phyloP scores from a whole-genome alignment of 2,888 invertebrate genomes.

The Brachylomia viminalis region DNA sequence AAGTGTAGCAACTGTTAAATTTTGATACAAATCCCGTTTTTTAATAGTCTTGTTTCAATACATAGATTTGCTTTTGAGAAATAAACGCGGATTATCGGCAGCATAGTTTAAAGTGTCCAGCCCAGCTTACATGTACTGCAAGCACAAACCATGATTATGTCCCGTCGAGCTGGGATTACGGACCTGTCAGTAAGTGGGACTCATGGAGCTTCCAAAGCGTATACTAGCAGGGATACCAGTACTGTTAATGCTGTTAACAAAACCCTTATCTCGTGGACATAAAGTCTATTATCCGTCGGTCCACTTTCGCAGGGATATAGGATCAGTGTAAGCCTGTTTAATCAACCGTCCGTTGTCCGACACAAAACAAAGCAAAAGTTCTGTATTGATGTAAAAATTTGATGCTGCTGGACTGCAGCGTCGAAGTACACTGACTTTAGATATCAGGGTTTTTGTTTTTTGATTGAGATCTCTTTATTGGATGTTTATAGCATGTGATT shows the following conservation, averaged over 20 bases:
- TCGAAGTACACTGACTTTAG: constrained; percentile 40
- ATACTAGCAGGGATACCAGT: constrained; percentile 33
- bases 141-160: constrained; percentile 63
- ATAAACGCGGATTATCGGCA: constrained; percentile 5
- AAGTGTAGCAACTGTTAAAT: background rate
- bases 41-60: background rate
- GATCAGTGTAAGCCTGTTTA: constrained; percentile 63
- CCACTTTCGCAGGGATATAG: constrained; percentile 12
- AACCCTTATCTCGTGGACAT: constrained; percentile 21
- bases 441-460: constrained; percentile 18
- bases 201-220: constrained; percentile 67
- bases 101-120: constrained; percentile 28
- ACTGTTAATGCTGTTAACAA: background rate
- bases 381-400: constrained; percentile 61
- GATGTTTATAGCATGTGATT: background rate
- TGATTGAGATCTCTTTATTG: constrained; percentile 3
- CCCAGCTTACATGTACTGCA: constrained; percentile 14
- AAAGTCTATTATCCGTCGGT: constrained; percentile 27
- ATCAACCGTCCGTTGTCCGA: constrained; percentile 59
- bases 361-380: constrained; percentile 64
- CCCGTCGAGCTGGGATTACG: constrained; percentile 64
- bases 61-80: background rate
- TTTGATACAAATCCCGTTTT: background rate
- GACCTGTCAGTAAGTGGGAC: constrained; percentile 69
- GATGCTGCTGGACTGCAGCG: constrained; percentile 25